These are phyloP conservation scores for Latheticus oryzae DNA, from an alignment of 2,888 invertebrate genomes.

Conservation along the genomic window DNA sequence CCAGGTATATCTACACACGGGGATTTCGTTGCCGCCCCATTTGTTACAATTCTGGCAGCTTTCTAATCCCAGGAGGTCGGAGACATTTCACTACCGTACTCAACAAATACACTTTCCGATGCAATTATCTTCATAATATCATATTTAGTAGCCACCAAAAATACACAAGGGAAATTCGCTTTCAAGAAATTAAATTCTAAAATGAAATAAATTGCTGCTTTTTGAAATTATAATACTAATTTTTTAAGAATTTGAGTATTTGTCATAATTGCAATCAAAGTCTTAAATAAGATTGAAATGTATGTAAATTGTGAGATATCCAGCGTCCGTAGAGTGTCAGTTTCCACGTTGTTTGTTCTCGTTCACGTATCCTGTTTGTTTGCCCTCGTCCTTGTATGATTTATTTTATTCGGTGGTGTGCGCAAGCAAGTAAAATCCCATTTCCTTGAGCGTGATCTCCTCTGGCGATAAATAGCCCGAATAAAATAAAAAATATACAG, in stretches of 20 bases:
- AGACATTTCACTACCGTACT: slow-evolving; percentile 26
- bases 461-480: slow-evolving; percentile 55
- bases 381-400: slow-evolving; percentile 29
- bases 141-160: slow-evolving; percentile 12
- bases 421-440: slow-evolving; percentile 39
- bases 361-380: slow-evolving; percentile 23
- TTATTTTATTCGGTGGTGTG: slow-evolving; percentile 38
- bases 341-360: slow-evolving; percentile 25
- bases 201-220: no score
- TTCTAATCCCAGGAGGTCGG: slow-evolving; percentile 37
- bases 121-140: slow-evolving; percentile 35
- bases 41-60: slow-evolving; percentile 34
- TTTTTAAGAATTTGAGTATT: no score
- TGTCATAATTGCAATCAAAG: no score
- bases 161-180: no score
- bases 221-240: no score
- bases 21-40: slow-evolving; percentile 40
- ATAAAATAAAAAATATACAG: slow-evolving; percentile 60
- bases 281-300: no score
- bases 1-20: slow-evolving; percentile 43
- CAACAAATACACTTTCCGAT: slow-evolving; percentile 23
- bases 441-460: slow-evolving; percentile 44
- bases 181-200: no score
- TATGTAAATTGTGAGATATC: no score
- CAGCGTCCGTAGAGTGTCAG: no score